Percentiles rank a stretch among this genome's conserved stretches.
Evolutionary conservation across 2,113 vertebrate species (phyloP).

Genomic region (Tragulus kanchil): DNA sequence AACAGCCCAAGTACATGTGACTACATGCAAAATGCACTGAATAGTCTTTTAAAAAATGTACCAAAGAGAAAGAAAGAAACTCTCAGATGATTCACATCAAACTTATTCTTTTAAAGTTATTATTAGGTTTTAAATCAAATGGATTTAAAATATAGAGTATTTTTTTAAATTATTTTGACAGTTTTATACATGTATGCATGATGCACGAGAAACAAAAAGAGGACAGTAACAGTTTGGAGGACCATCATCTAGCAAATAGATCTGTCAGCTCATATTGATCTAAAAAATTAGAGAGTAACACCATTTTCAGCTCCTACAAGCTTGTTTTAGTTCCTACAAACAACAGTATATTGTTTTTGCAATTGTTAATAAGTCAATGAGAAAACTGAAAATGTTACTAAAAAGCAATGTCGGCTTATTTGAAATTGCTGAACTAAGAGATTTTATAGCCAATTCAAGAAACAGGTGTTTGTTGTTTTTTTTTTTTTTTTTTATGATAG

Average conservation of each 20-base stretch:
- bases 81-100: not conserved
- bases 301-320: not conserved
- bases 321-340: not conserved
- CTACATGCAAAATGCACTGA: not conserved
- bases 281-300: not conserved
- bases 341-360: not conserved
- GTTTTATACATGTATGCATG: not conserved
- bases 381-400: conserved; percentile 63
- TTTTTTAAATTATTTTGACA: not conserved
- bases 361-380: conserved; percentile 66
- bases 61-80: not conserved
- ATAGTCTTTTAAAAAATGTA: not conserved
- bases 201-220: not conserved
- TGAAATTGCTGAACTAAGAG: conserved; percentile 63
- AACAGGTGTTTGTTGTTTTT: not conserved
- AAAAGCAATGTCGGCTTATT: conserved; percentile 51
- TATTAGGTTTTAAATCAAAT: not conserved
- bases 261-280: not conserved
- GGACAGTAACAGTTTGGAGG: not conserved
- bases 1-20: not conserved
- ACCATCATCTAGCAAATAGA: not conserved
- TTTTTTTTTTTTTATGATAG: not conserved
- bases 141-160: not conserved
- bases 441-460: conserved; percentile 64
- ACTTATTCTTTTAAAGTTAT: not conserved